Evolutionary conservation across 1,140 invertebrate genomes (phyloP), one percentile per base, ranked within the genome.

Genomic region (Heliconius himera): DNA sequence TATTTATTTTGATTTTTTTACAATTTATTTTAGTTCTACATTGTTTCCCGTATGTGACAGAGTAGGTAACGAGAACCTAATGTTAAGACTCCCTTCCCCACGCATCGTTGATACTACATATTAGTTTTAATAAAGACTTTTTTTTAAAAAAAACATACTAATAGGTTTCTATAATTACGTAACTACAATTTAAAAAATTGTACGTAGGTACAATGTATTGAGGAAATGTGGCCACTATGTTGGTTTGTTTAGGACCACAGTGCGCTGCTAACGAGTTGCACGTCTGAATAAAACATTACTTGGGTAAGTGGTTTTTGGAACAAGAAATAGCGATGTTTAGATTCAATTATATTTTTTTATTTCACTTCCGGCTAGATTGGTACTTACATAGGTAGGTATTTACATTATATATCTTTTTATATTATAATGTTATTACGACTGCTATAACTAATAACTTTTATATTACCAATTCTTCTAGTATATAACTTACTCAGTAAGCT

Each of bases 261-360:
- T 91, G 89, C 90, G 78, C 86, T 87, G 86, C 91, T 94, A 93
- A 94, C 92, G 91, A 94, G 91, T 94, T 86, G 84, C 90, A 83
- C 85, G 90, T 85, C 89, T 94, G 92, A 94, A 94, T 94, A 94
- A 94, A 94, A 94, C 92, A 94, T 94, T 82, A 87, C 82, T 79
- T 73, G 79, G 26, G 26, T 29, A 26, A 26, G 22, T 11, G 60
- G 85, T 78, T 81, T 77, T 73, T 54, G 81, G 81, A 51, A 29
- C 60, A 83, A 86, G 75, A 66, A 66, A 66, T 16, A 29, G 26
- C 60, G 60, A 29, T 9, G 60, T 22, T 16, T 66, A 66, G 4
- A 6, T 66, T 13, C 16, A 66, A 29, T 66, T 66, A 66, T 13
- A 26, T 60, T 29, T 29, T 66, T 66, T 66, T 66, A 26, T 18